phyloP scores from a whole-genome alignment of 1,140 invertebrate genomes.

The Bombus affinis region DNA sequence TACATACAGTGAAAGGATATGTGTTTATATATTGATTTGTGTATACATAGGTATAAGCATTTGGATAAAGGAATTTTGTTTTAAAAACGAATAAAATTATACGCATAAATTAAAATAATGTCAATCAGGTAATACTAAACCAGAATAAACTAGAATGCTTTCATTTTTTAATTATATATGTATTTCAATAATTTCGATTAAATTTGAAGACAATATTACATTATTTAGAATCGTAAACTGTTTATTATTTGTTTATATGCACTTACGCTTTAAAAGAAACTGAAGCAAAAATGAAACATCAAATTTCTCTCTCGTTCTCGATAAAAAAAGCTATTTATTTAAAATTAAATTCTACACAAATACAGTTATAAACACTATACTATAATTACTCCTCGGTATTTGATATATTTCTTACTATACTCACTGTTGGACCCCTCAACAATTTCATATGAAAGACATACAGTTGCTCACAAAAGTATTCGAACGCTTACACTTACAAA shows the following conservation, averaged over 20 bases:
- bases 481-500: too few relatives aligned
- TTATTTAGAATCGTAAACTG: not conserved
- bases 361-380: not conserved
- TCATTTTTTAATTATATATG: too few relatives aligned
- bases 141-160: not conserved
- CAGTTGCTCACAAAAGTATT: too few relatives aligned
- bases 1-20: not conserved
- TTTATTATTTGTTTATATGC: not conserved
- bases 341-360: not conserved
- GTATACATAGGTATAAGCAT: too few relatives aligned
- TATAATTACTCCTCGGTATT: too few relatives aligned
- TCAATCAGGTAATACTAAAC: not conserved
- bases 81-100: not conserved
- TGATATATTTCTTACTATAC: not conserved
- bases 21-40: not conserved
- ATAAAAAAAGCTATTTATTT: not conserved
- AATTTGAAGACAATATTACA: not conserved
- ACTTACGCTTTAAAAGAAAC: not conserved
- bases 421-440: not conserved
- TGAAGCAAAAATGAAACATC: not conserved
- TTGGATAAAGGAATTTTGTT: not conserved
- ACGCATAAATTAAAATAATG: not conserved
- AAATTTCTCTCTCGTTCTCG: not conserved
- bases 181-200: too few relatives aligned
- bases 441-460: too few relatives aligned